A percentile compares a stretch with the other conserved stretches of the same genome.
Conservation (phyloP, 2,113 vertebrate species). For the Oncorhynchus keta region DNA sequence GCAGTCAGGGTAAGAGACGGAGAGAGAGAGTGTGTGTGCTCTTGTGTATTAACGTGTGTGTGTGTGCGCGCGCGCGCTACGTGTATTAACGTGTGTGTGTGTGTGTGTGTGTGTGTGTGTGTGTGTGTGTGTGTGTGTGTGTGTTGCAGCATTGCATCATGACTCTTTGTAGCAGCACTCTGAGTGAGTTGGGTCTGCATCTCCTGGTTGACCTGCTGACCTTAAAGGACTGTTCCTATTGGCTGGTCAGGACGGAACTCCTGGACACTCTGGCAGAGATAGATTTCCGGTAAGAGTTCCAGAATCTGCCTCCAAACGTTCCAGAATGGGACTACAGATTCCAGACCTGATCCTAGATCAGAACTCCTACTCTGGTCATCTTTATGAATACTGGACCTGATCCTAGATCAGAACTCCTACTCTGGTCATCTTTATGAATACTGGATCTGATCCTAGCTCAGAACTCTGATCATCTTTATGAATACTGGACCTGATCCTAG, state of each 20-base stretch:
- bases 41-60: no score
- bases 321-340: background rate
- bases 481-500: no score
- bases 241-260: conserved; percentile 94
- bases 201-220: conserved; percentile 84
- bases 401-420: no score
- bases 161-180: conserved; percentile 83
- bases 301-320: background rate
- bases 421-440: no score
- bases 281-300: conserved; percentile 84
- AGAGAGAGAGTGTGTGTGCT: no score
- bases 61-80: no score
- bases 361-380: no score
- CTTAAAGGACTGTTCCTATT: conserved; percentile 88
- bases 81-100: no score
- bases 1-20: conserved; percentile 85
- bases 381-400: no score
- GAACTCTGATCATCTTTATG: no score
- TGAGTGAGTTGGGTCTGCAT: conserved; percentile 89
- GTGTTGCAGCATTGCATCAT: conserved; percentile 82
- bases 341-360: no score
- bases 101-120: background rate
- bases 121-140: background rate
- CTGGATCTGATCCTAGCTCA: no score
- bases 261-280: conserved; percentile 92